These are phyloP conservation scores for Saguinus midas DNA, from an alignment of 2,113 vertebrate genomes.

Conservation along the genomic window DNA sequence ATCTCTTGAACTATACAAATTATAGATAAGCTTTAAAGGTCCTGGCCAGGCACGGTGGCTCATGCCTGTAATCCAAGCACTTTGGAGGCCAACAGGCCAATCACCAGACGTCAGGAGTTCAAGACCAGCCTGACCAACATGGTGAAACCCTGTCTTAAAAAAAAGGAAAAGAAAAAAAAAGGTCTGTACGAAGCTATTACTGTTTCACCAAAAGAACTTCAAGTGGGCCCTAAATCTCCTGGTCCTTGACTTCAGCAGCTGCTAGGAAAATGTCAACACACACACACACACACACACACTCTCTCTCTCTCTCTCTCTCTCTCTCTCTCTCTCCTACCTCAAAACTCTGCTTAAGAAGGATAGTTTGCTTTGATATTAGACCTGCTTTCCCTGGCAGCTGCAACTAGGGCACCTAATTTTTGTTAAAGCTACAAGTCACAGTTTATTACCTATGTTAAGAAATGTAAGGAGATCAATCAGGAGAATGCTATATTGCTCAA, in stretches of 20 bases:
- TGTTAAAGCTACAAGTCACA: conserved; percentile 16
- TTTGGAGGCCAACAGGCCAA: too few relatives aligned
- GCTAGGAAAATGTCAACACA: background rate
- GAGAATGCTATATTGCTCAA: background rate
- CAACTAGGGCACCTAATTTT: conserved; percentile 14
- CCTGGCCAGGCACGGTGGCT: too few relatives aligned
- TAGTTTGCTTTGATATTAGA: background rate
- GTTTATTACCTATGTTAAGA: conserved; percentile 4
- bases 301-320: too few relatives aligned
- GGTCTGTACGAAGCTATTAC: background rate
- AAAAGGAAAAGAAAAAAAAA: too few relatives aligned
- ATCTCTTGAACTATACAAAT: background rate
- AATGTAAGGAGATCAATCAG: background rate
- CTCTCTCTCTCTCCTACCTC: background rate
- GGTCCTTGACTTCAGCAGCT: background rate
- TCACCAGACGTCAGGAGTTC: too few relatives aligned
- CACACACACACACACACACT: background rate
- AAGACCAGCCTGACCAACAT: too few relatives aligned
- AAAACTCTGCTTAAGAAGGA: background rate
- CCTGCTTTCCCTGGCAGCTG: background rate
- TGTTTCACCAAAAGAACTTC: background rate
- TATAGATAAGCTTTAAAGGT: background rate
- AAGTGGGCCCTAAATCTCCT: background rate
- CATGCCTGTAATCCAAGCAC: too few relatives aligned
- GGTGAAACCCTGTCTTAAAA: too few relatives aligned